These are phyloP conservation scores for Falco berigora DNA, from an alignment of 2,797 vertebrate species.

Conservation along the genomic window DNA sequence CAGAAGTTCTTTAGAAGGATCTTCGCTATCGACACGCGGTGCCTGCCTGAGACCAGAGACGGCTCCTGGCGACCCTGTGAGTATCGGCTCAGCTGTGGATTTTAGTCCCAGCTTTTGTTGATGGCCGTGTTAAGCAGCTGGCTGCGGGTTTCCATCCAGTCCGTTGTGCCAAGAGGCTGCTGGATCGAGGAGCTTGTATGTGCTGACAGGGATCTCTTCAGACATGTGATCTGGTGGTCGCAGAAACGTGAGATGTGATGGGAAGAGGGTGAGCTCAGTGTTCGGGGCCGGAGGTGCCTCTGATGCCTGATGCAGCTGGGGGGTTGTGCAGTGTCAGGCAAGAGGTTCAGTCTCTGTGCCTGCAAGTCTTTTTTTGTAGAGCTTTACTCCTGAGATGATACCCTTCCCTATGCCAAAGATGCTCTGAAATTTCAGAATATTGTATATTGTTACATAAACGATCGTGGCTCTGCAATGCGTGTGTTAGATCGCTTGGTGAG, in stretches of 20 bases:
- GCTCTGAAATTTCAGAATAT: neutral
- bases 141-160: neutral
- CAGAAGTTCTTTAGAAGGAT: neutral
- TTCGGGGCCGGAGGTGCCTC: neutral
- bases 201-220: accelerated
- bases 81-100: neutral
- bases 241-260: accelerated
- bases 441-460: accelerated
- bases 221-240: accelerated
- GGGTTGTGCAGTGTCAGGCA: neutral
- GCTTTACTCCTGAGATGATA: neutral
- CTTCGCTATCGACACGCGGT: neutral
- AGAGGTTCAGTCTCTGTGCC: neutral
- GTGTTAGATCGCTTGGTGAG: neutral
- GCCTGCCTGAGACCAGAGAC: neutral
- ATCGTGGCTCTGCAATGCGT: neutral
- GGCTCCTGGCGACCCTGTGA: neutral
- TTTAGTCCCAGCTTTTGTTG: neutral
- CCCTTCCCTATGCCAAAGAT: neutral
- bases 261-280: neutral
- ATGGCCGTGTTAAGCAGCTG: neutral
- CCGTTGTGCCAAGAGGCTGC: accelerated
- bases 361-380: neutral
- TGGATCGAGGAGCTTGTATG: accelerated
- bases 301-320: neutral